Percentiles rank a stretch among this genome's conserved stretches.
phyloP scores from a whole-genome alignment of 2,888 invertebrate genomes.

The Dasypolia templi region DNA sequence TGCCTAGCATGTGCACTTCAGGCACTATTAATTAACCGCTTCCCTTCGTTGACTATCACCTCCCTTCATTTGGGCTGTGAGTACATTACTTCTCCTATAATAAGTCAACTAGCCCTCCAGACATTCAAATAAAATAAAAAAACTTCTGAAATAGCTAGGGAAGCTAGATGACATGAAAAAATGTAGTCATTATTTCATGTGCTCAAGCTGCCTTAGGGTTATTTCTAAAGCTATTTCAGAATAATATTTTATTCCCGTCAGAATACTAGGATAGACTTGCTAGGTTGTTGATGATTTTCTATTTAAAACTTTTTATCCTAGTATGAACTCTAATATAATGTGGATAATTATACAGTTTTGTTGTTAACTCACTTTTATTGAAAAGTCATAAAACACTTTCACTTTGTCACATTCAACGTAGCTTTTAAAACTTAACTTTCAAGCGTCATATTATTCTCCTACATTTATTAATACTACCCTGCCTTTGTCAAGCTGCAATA shows the following conservation, averaged over 20 bases:
- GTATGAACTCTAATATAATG: no score
- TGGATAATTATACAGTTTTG: neutral
- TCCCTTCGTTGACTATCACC: neutral
- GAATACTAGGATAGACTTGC: neutral
- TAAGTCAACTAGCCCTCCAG: constrained; percentile 22
- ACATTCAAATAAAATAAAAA: no score
- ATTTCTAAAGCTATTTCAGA: neutral
- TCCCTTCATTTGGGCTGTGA: constrained; percentile 13
- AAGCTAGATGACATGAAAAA: no score
- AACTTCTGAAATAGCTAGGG: no score
- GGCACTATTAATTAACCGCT: constrained; percentile 21
- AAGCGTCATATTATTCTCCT: constrained; percentile 11
- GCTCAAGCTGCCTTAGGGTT: no score
- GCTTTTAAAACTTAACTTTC: neutral
- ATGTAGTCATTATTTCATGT: constrained; percentile 14
- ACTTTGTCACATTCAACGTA: neutral
- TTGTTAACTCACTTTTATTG: neutral
- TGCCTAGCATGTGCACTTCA: constrained; percentile 1
- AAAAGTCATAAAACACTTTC: neutral
- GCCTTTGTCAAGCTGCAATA: constrained; percentile 11
- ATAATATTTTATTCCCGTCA: neutral
- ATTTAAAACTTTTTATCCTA: neutral
- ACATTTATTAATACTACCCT: constrained; percentile 21
- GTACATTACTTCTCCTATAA: constrained; percentile 23
- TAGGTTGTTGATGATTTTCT: neutral